Conservation (phyloP, 1,140 invertebrate genomes). For the Achatina immaculata region DNA sequence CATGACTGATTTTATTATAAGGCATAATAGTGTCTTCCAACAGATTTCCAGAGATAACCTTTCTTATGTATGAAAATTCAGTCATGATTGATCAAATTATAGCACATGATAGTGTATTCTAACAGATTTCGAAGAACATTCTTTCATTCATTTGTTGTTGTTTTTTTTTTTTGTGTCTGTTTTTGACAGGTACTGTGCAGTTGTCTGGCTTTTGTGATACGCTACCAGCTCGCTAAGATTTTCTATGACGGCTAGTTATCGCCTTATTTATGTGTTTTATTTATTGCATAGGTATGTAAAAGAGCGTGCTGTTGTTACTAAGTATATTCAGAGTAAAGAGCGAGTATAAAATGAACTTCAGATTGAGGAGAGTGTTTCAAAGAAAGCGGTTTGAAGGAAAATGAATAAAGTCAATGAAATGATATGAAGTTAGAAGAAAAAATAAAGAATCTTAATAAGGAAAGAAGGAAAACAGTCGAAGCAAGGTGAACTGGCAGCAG, state of each 20-base stretch:
- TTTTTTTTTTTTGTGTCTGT: slow-evolving; percentile 10
- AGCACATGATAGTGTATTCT: not conserved
- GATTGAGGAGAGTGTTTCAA: no score
- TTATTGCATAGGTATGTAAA: no score
- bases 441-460: no score
- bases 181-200: slow-evolving; percentile 27
- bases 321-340: no score
- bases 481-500: no score
- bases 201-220: slow-evolving; percentile 17
- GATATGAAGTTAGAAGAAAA: no score
- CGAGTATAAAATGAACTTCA: no score
- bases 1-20: no score
- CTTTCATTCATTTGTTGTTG: not conserved
- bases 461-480: no score
- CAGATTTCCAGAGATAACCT: not conserved
- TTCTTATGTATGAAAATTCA: not conserved
- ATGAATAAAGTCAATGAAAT: no score
- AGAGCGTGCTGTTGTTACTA: no score
- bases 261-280: not conserved
- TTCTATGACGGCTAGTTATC: slow-evolving; percentile 20
- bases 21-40: not conserved
- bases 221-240: slow-evolving; percentile 27
- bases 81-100: not conserved
- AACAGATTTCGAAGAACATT: not conserved
- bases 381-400: no score